Evolutionary conservation across 2,888 invertebrate species (phyloP), one percentile per base, ranked within the genome.

Genomic region (Caenorhabditis japonica): DNA sequence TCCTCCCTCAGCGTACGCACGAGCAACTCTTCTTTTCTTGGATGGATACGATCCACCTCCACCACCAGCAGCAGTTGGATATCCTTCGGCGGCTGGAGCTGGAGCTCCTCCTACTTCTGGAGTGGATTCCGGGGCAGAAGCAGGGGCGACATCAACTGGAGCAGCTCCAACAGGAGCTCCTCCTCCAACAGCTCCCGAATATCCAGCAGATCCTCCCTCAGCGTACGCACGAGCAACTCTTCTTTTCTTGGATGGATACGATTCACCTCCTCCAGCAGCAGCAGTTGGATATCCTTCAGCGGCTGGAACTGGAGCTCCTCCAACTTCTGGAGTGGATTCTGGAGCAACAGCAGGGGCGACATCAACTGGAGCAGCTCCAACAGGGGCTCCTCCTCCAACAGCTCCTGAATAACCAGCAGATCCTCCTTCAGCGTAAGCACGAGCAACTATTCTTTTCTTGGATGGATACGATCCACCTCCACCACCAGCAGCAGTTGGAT

Each of bases 181-280:
- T 30, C 30, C 30, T 30, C 30, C 30, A 5, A 30, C 30, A 7
- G 30, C 7, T 49, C 34, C 36, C 4, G 49, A 49, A 13, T 34
- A 49, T 34, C 49, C 49, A 34, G 49, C 49, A 10, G 30, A 5
- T 30, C 30, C 30, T 30, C 30, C 30, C 10, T 30, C 30, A 10
- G 30, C 30, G 44, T 30, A 30, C 7, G 30, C 30, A 7, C 30
- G 30, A 30, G 30, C 30, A 30, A 30, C 30, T 7, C 30, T 5
- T 7, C 30, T 19, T 13, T 36, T 49, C 49, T 49, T 49, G 12
- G 49, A 33, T 36, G 49, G 49, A 21, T 49, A 49, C 2, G 49
- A 34, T 36, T 34, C 49, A 15, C 33, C 33, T 30, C 27, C 44
- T 13, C 30, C 58, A 33, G 17, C 51, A 17, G 56, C 56, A 23